Conservation (phyloP, 2,888 invertebrate species). For the Agrochola lota region DNA sequence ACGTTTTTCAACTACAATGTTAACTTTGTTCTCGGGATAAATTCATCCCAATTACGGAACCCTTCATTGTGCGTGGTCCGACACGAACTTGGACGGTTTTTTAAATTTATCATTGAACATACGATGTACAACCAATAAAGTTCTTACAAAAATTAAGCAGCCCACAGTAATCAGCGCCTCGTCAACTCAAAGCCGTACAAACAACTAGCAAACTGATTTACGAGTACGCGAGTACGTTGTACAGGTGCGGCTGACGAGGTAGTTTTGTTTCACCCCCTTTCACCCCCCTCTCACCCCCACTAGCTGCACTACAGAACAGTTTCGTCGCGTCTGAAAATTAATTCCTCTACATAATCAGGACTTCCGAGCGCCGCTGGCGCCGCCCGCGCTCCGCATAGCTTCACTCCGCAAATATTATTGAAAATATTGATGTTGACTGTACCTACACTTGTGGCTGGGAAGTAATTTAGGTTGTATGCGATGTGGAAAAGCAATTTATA, state of each 20-base stretch:
- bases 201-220: conserved; percentile 82
- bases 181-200: conserved; percentile 55
- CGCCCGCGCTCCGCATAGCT: conserved; percentile 78
- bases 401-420: conserved; percentile 73
- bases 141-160: conserved; percentile 3
- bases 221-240: conserved; percentile 77
- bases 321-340: conserved; percentile 90
- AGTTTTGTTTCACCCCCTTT: conserved; percentile 81
- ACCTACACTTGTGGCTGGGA: conserved; percentile 30
- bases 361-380: conserved; percentile 78
- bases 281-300: conserved; percentile 60
- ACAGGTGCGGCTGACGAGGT: conserved; percentile 86
- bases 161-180: conserved; percentile 35
- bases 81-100: too few relatives aligned
- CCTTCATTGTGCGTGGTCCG: too few relatives aligned
- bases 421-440: conserved; percentile 56
- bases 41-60: too few relatives aligned
- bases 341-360: conserved; percentile 91
- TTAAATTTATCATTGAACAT: background rate
- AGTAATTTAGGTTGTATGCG: conserved; percentile 36
- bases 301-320: conserved; percentile 82
- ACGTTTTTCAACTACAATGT: too few relatives aligned
- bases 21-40: too few relatives aligned
- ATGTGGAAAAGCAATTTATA: conserved; percentile 20
- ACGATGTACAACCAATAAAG: background rate